Conservation (phyloP, 2,797 vertebrate genomes). For the Astyanax mexicanus region DNA sequence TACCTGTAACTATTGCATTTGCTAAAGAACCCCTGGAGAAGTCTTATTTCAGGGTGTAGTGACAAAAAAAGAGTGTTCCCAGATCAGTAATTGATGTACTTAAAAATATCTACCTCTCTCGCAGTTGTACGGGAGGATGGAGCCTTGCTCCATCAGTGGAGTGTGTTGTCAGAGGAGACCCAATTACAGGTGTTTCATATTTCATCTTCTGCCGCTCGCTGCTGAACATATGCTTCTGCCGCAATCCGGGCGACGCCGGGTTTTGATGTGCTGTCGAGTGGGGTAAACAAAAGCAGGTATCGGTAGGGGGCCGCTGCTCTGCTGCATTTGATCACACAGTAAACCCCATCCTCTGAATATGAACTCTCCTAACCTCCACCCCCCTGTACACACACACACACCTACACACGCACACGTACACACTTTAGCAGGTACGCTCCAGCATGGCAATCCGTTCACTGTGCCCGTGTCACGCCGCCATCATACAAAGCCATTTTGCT, state of each 20-base stretch:
- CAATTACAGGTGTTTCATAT: conserved; percentile 64
- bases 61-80: neutral
- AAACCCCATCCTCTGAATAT: conserved; percentile 24
- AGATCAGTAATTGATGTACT: conserved; percentile 15
- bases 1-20: neutral
- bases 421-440: conserved; percentile 31
- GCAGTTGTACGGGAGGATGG: conserved; percentile 29
- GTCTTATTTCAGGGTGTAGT: neutral
- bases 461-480: conserved; percentile 37
- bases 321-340: conserved; percentile 32
- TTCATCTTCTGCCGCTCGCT: conserved; percentile 48
- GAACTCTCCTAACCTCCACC: conserved; percentile 30
- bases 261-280: conserved; percentile 60
- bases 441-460: conserved; percentile 55
- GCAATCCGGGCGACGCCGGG: conserved; percentile 36
- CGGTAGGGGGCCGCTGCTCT: conserved; percentile 54
- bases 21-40: neutral
- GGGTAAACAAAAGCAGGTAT: conserved; percentile 62
- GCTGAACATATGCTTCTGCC: conserved; percentile 47
- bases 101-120: conserved; percentile 11
- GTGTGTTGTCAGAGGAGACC: conserved; percentile 58
- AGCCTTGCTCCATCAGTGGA: conserved; percentile 33
- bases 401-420: neutral
- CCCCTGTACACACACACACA: neutral
- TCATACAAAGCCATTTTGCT: conserved; percentile 58